A percentile compares a stretch with the other conserved stretches of the same genome.
Evolutionary conservation across 2,797 vertebrate genomes (phyloP).

Genomic region (Echiichthys vipera): DNA sequence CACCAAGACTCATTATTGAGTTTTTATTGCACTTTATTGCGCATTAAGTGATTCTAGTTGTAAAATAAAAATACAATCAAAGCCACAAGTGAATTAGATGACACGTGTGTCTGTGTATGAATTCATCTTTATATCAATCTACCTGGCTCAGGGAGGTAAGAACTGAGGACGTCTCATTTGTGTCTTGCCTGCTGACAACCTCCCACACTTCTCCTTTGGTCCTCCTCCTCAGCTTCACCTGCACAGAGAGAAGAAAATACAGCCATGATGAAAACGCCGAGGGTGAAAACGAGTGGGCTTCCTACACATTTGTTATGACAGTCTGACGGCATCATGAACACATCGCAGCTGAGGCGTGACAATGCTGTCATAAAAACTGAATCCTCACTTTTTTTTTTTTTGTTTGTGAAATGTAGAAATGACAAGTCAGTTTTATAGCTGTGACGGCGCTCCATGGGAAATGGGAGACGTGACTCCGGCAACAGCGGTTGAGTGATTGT

Average conservation of each 20-base stretch:
- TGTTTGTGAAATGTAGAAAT: background rate
- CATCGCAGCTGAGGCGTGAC: background rate
- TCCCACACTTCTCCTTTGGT: conserved; percentile 75
- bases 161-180: conserved; percentile 12
- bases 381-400: background rate
- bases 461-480: background rate
- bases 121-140: background rate
- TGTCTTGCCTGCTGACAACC: conserved; percentile 66
- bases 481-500: background rate
- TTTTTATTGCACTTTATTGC: background rate
- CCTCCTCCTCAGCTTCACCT: conserved; percentile 80
- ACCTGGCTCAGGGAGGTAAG: conserved; percentile 56
- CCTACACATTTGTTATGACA: background rate
- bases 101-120: background rate
- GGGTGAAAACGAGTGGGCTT: background rate
- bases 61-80: background rate
- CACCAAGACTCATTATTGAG: background rate
- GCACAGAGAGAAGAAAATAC: conserved; percentile 6
- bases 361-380: background rate
- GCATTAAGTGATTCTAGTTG: background rate
- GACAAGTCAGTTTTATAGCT: background rate
- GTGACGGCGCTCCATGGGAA: background rate
- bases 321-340: background rate
- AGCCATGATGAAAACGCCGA: background rate
- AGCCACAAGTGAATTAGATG: background rate